These are phyloP conservation scores for Pseudoatta argentina DNA, from an alignment of 1,140 invertebrate genomes.

Conservation along the genomic window DNA sequence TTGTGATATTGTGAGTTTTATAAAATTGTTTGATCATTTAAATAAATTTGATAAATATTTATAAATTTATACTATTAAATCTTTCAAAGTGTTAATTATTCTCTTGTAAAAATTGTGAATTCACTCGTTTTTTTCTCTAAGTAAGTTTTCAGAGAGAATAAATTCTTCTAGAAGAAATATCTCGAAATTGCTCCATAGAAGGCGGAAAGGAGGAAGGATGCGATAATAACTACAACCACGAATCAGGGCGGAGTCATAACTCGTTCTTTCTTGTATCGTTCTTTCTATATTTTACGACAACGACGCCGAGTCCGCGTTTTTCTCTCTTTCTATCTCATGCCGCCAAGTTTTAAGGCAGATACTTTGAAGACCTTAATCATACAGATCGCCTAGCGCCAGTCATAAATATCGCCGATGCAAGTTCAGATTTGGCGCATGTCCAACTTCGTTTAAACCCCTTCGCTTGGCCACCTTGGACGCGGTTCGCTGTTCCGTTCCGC, in stretches of 20 bases:
- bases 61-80: neutral
- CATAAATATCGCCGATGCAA: constrained; percentile 80
- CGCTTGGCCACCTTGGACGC: constrained; percentile 74
- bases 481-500: constrained; percentile 71
- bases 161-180: constrained; percentile 12
- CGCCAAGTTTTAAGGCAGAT: constrained; percentile 54
- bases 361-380: constrained; percentile 79
- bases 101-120: neutral
- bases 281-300: constrained; percentile 40
- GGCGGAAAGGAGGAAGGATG: neutral
- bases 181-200: neutral
- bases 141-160: neutral
- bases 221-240: constrained; percentile 30
- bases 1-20: neutral
- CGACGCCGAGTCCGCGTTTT: constrained; percentile 17
- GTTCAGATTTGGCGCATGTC: constrained; percentile 76
- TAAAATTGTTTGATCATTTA: neutral
- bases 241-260: constrained; percentile 48
- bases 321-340: neutral
- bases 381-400: constrained; percentile 78
- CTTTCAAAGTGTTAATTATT: neutral
- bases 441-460: constrained; percentile 77
- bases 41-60: neutral
- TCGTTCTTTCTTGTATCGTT: constrained; percentile 37
- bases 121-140: too few relatives aligned